Evolutionary conservation across 2,113 vertebrate species (phyloP).

Genomic region (Archocentrus centrarchus): DNA sequence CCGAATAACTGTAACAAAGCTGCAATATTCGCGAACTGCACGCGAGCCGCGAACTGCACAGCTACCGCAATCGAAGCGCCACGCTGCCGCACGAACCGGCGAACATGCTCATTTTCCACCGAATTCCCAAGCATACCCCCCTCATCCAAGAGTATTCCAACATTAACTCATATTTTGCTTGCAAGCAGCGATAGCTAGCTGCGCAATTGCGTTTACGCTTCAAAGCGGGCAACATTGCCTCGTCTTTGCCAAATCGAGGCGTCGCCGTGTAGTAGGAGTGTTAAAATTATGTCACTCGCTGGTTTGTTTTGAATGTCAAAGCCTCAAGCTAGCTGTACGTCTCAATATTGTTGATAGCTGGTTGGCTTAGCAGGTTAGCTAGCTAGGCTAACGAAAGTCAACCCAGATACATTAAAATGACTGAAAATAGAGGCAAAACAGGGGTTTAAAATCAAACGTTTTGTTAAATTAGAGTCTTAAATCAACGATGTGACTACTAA

Average conservation of each 20-base stretch:
- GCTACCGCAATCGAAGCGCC: constrained; percentile 47
- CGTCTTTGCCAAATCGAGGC: constrained; percentile 13
- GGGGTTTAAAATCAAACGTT: neutral
- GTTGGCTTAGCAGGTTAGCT: constrained; percentile 70
- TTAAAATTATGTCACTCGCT: constrained; percentile 54
- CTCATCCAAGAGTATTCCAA: constrained; percentile 86
- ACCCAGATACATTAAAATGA: constrained; percentile 51
- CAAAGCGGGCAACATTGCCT: neutral
- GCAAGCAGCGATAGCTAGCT: constrained; percentile 75
- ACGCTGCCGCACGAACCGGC: constrained; percentile 55
- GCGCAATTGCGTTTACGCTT: constrained; percentile 67
- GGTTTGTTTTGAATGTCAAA: constrained; percentile 80
- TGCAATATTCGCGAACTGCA: constrained; percentile 79
- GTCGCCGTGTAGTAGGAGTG: neutral
- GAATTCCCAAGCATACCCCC: constrained; percentile 87
- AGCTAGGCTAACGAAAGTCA: constrained; percentile 75
- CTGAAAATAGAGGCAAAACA: neutral
- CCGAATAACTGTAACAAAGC: constrained; percentile 83
- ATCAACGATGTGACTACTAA: neutral
- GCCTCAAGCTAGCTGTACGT: constrained; percentile 76
- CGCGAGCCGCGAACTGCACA: constrained; percentile 70
- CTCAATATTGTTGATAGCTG: constrained; percentile 80
- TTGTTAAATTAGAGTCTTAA: neutral
- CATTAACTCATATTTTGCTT: constrained; percentile 85
- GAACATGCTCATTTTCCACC: constrained; percentile 76